Percentiles rank a stretch among this genome's conserved stretches.
phyloP scores from a whole-genome alignment of 2,113 vertebrate species.

The Aix galericulata region DNA sequence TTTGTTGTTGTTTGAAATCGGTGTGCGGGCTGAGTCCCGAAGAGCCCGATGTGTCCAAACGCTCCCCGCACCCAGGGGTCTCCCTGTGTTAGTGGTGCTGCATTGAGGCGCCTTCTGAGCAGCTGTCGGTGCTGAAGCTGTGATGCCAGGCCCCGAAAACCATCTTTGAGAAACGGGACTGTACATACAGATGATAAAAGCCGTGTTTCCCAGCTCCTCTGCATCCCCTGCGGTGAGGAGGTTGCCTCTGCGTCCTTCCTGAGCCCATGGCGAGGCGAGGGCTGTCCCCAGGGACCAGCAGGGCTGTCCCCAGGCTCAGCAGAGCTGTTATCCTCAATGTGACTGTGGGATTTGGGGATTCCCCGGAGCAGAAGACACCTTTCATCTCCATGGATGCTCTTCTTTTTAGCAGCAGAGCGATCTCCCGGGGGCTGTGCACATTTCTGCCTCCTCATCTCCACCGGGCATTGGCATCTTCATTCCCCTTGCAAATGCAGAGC shows the following conservation, averaged over 20 bases:
- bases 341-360: background rate
- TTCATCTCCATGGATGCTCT: rapidly evolving
- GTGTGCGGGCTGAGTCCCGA: background rate
- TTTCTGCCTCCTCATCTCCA: background rate
- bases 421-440: background rate
- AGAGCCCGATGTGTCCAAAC: rapidly evolving
- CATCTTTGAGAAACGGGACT: background rate
- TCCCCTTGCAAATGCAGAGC: rapidly evolving
- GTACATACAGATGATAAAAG: background rate
- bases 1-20: background rate
- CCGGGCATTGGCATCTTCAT: background rate
- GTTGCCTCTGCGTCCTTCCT: background rate
- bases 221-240: background rate
- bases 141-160: background rate
- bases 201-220: rapidly evolving
- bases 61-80: no score
- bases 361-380: background rate
- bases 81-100: background rate
- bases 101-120: background rate
- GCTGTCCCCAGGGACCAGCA: background rate
- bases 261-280: no score
- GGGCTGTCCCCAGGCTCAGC: no score
- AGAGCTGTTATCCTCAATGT: background rate
- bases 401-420: background rate
- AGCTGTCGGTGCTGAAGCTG: background rate